Base-by-base conservation (phyloP, 2,888 invertebrate genomes). In the Drosophila kanekoi region DNA sequence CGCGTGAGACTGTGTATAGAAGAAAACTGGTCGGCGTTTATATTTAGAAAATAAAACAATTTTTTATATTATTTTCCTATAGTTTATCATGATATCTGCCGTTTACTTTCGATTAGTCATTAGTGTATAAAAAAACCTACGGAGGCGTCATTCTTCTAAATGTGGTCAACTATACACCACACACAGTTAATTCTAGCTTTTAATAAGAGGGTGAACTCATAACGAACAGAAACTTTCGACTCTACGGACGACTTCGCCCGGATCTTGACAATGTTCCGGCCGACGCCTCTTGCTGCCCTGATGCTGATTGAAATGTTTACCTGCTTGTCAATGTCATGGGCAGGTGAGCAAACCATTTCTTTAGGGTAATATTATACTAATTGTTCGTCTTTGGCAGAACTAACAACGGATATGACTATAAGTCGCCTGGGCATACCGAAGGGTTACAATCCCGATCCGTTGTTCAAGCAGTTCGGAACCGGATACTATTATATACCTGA, bases 401-500 rank as follows among this genome's bases (percentile, higher is more conserved):
- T 2, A 4, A 11, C n/a, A 8, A 32, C 16, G 1, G 8, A 40
- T n/a, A 40, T 65, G n/a, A 8, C 0, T 6, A 47, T 3, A 9
- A 4, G 0, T 14, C 35, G 35, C 1, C 13, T 35, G 28, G 61
- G 48, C 0, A 51, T 72, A 47, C 40, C 57, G 8, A 0, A 3
- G 1, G 32, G 18, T 1, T 58, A 43, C 32, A 0, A 28, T 8
- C 8, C 10, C 5, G 9, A 20, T 0, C 11, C 0, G 0, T 0
- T 18, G 3, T 72, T 77, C 23, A 0, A 23, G 23, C 32, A 61
- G 40, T 1, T 65, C 13, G 57, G 20, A 13, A 20, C 57, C 0
- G 44, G 47, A 4, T 58, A 58, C 47, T 74, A 65, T 13, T 37
- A 49, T n/a, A 10, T n/a, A 28, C 1, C n/a, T 1, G 10, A 0